Base-by-base conservation (phyloP, 2,113 vertebrate species). In the Zapus hudsonius region DNA sequence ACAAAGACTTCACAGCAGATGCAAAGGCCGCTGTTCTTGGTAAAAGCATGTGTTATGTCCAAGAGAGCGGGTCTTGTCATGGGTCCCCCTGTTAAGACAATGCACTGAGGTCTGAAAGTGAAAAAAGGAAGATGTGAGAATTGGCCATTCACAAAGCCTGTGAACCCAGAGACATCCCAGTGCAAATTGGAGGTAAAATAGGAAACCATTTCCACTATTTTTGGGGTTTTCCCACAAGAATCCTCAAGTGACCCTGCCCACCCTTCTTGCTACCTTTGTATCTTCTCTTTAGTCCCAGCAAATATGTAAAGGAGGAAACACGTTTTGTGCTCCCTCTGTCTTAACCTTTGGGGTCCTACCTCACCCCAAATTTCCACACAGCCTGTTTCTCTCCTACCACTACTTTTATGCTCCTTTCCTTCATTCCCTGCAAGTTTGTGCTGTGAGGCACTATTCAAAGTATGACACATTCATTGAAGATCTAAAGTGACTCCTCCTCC, bases 1-100 rank as follows among this genome's bases (percentile, higher is more conserved):
- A 97, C 97, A 96, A 99, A 98, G 69, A 99, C 98, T 97, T 99
- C 98, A 81, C 98, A 99, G 91, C 98, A 98, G 86, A 99, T 96
- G 76, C 99, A 99, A 72, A 99, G 98, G 66, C 99, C 99, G 0
- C 98, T 99, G 96, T 98, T 99, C 97, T 99, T 99, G 0, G 99
- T 98, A 90, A 99, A 97, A 72, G 98, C 98, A 6, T 99, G 98
- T 5, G 99, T 98, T 90, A 99, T 97, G 95, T 99, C 99, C 20
- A 99, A 97, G 64, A 99, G 98, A 83, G 99, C 99, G 19, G 99
- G 99, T 91, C 99, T 98, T 79, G 95, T 96, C 97, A 98, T 98
- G 38, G 98, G 98, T 57, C 97, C 97, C 84, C 99, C 99, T 2
- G 99, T 99, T 96, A 99, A 87, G 63, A 98, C 98, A 59, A 99